Percentiles rank a stretch among this genome's conserved stretches.
phyloP scores from a whole-genome alignment of 2,113 vertebrate genomes.

The Notechis scutatus region DNA sequence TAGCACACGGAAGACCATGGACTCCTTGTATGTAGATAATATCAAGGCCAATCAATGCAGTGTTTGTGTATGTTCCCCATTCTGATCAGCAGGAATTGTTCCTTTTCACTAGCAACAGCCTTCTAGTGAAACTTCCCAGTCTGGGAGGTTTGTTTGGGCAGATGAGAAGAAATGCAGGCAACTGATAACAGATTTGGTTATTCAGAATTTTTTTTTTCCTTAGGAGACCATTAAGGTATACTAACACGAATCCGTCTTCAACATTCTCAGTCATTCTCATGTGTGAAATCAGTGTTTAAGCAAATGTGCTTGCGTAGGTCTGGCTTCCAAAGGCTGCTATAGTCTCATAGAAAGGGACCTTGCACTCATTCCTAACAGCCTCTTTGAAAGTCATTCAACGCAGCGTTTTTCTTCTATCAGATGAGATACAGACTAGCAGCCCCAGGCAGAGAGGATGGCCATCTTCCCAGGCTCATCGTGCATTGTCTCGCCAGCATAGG shows the following conservation, averaged over 20 bases:
- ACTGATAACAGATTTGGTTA: neutral
- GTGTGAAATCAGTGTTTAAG: neutral
- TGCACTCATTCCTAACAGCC: no score
- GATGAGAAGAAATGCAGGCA: neutral
- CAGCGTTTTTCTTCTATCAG: neutral
- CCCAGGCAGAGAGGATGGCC: slow-evolving; percentile 2
- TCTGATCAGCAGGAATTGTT: neutral
- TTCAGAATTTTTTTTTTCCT: neutral
- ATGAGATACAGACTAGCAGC: neutral
- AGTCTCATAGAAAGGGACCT: no score
- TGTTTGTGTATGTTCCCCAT: neutral
- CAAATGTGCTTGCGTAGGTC: neutral
- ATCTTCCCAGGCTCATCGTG: neutral
- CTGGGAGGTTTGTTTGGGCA: neutral
- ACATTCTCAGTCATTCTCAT: neutral
- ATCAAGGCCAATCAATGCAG: neutral
- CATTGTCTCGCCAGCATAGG: neutral
- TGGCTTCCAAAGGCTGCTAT: neutral
- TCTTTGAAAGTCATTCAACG: neutral
- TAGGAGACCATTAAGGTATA: neutral
- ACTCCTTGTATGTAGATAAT: neutral
- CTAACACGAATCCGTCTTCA: no score
- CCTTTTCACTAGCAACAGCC: neutral
- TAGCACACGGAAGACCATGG: neutral
- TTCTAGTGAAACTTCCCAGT: neutral